Conservation (phyloP, 2,888 invertebrate species). For the Pollenia amentaria region DNA sequence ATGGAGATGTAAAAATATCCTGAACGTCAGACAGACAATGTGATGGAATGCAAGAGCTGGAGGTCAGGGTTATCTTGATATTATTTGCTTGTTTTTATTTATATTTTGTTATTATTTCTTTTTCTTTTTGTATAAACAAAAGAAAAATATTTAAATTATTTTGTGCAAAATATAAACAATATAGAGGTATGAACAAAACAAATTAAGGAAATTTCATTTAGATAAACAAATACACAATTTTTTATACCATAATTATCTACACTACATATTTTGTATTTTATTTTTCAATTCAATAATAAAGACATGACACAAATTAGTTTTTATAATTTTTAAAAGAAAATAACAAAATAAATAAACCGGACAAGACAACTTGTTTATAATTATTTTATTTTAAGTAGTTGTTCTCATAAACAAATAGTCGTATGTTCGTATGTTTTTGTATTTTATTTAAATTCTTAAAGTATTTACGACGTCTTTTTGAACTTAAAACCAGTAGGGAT, state of each 20-base stretch:
- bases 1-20: background rate
- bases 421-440: background rate
- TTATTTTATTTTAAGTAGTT: conserved; percentile 6
- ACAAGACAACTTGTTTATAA: too few species aligned
- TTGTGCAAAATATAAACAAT: conserved; percentile 8
- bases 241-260: background rate
- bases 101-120: background rate
- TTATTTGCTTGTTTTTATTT: background rate
- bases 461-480: background rate
- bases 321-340: background rate
- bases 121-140: conserved; percentile 27
- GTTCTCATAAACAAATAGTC: background rate
- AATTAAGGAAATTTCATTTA: conserved; percentile 16
- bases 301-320: background rate
- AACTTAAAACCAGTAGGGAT: background rate
- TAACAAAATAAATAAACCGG: background rate
- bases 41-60: conserved; percentile 14
- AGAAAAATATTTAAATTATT: conserved; percentile 35
- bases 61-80: conserved; percentile 71
- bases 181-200: background rate
- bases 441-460: background rate
- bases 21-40: conserved; percentile 32
- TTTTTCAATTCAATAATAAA: conserved; percentile 5
- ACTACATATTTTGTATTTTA: background rate
- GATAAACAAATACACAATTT: conserved; percentile 6